Evolutionary conservation across 2,113 vertebrate species (phyloP).

Genomic region (Tachuris rubrigastra): DNA sequence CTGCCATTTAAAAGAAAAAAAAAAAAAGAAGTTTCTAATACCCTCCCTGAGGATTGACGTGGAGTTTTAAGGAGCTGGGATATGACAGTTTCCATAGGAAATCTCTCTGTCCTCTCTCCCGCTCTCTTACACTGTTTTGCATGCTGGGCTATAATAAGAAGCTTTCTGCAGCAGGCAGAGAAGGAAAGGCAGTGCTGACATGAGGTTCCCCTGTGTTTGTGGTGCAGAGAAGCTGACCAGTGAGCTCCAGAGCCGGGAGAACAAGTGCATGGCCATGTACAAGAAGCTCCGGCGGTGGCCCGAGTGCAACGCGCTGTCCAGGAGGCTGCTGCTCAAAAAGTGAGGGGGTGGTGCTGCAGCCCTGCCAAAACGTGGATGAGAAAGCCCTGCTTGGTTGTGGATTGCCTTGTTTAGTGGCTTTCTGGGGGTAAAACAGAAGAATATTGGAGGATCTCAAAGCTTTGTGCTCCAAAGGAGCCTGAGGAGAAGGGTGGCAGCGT

Average conservation of each 20-base stretch:
- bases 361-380: background rate
- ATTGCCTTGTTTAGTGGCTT: background rate
- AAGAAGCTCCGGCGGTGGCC: constrained; percentile 90
- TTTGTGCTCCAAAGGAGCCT: background rate
- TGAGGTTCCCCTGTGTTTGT: constrained; percentile 12
- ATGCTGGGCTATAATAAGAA: background rate
- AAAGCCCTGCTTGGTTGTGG: background rate
- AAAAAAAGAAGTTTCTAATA: background rate
- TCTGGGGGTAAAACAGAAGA: background rate
- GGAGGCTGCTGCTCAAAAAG: constrained; percentile 92
- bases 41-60: background rate
- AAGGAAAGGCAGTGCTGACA: background rate
- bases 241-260: constrained; percentile 95
- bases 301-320: constrained; percentile 91
- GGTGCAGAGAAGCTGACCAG: constrained; percentile 95
- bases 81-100: background rate
- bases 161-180: background rate
- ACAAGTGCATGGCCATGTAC: constrained; percentile 96
- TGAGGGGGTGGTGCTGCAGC: constrained; percentile 68
- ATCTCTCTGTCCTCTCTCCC: background rate
- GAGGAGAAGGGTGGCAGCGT: background rate
- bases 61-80: background rate
- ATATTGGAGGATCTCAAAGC: background rate
- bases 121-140: background rate
- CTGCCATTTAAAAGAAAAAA: background rate